Evolutionary conservation across 2,888 invertebrate species (phyloP), one percentile per base, ranked within the genome.

Genomic region (Pollenia griseotomentosa): DNA sequence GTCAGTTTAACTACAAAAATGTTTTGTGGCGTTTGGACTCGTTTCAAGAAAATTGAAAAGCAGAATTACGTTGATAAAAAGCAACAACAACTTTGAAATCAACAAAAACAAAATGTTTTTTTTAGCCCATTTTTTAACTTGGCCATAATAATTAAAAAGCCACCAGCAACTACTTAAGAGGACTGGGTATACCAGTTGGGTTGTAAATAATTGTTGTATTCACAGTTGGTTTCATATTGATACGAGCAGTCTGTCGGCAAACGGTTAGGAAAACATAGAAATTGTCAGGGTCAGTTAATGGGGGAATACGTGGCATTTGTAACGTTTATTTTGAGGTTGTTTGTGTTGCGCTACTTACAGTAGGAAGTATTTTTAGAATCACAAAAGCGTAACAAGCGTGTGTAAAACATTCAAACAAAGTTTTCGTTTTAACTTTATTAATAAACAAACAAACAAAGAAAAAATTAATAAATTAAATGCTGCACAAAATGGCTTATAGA

Each of bases 311-410:
- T 63, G 42, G 63, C 42, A 16, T 63, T 63, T 42, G 40, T 63
- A 63, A 48, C 48, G 48, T 61, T 40, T 61, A 14, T 59, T 40
- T 44, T 77, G 9, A 10, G 44, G 10, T 46, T 57, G 23, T n/a
- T 46, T 1, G 14, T 55, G 6, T 12, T 57, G 44, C 10, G 55
- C 5, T 46, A 53, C 53, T 55, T 11, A 2, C 6, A 40, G 48
- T 33, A 61, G 59, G 79, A 53, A 61, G 70, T 63, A 53, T 55
- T 78, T 83, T 46, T 33, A 84, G 51, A 84, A 79, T 78, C 66
- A 79, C 66, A 79, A 73, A 79, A 79, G 59, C 83, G 78, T 84
- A 84, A 84, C 83, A 79, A 59, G 73, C 73, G 61, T 61, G 61
- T 61, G 23, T 74, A 61, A 73, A 59, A 83, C 66, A 73, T 84